phyloP scores from a whole-genome alignment of 2,113 vertebrate genomes.

The Cricetomys ansorgei region DNA sequence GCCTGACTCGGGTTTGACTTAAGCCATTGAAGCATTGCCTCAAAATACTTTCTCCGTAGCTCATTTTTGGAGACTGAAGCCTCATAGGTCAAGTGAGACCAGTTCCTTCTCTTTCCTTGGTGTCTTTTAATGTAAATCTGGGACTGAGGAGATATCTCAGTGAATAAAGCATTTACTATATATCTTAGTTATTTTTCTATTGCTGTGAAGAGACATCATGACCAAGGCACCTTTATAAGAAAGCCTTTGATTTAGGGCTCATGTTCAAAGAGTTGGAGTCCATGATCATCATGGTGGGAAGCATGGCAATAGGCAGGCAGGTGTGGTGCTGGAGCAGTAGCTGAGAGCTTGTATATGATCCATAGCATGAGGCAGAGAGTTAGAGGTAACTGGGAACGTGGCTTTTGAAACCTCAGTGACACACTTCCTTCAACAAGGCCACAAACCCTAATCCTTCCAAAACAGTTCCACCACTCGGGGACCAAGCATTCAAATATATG shows the following conservation, averaged over 20 bases:
- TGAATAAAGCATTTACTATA: not conserved
- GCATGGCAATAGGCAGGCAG: not conserved
- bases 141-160: not conserved
- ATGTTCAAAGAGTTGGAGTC: not conserved
- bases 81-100: not conserved
- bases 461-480: not conserved
- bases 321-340: not conserved
- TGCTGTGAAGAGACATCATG: not conserved
- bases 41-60: not conserved
- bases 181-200: not conserved
- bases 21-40: not conserved
- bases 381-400: not conserved
- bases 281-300: not conserved
- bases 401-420: not conserved
- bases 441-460: not conserved
- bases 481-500: not conserved
- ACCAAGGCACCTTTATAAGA: not conserved
- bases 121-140: not conserved
- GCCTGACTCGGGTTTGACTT: not conserved
- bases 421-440: not conserved
- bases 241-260: not conserved
- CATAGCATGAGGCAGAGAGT: not conserved
- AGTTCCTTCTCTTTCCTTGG: too few species aligned
- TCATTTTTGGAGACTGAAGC: not conserved
- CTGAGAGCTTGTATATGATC: not conserved